Percentiles rank a stretch among this genome's conserved stretches.
These are phyloP conservation scores for Cotesia chilonis DNA, from an alignment of 1,140 invertebrate species.

Conservation along the genomic window DNA sequence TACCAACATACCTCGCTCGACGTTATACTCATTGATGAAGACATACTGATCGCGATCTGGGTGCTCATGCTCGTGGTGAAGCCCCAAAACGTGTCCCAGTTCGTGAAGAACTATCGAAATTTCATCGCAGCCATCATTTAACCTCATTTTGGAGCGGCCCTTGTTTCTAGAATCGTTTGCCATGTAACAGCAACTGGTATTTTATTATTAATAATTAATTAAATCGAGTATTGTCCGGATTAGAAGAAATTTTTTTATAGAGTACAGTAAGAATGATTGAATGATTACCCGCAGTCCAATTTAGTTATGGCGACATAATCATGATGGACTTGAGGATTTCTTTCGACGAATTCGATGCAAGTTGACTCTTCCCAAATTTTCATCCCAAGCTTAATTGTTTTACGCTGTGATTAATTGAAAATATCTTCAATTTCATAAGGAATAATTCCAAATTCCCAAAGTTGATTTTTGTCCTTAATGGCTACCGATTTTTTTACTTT, in stretches of 20 bases:
- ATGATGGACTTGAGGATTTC: constrained; percentile 82
- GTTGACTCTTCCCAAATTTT: constrained; percentile 99
- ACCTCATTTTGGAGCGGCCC: constrained; percentile 96
- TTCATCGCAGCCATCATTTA: constrained; percentile 99
- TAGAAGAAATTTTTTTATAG: too few relatives aligned
- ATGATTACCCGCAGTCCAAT: constrained; percentile 89
- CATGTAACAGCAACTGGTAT: too few relatives aligned
- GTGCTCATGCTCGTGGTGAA: constrained; percentile 98
- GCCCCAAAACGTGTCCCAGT: constrained; percentile 97
- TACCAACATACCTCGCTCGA: constrained; percentile 84
- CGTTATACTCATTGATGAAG: constrained; percentile 93
- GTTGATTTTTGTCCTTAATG: constrained; percentile 91
- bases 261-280: neutral
- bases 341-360: constrained; percentile 97
- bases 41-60: constrained; percentile 95
- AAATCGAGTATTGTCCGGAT: too few relatives aligned
- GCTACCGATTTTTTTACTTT: constrained; percentile 68
- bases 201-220: too few relatives aligned
- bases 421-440: constrained; percentile 98
- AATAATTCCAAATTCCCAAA: constrained; percentile 98
- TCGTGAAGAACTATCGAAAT: constrained; percentile 99
- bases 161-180: constrained; percentile 87
- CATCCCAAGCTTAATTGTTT: constrained; percentile 98
- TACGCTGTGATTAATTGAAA: constrained; percentile 95
- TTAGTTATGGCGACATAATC: constrained; percentile 98